A percentile compares a stretch with the other conserved stretches of the same genome.
Evolutionary conservation across 1,140 invertebrate species (phyloP).

Genomic region (Diorhabda elongata): DNA sequence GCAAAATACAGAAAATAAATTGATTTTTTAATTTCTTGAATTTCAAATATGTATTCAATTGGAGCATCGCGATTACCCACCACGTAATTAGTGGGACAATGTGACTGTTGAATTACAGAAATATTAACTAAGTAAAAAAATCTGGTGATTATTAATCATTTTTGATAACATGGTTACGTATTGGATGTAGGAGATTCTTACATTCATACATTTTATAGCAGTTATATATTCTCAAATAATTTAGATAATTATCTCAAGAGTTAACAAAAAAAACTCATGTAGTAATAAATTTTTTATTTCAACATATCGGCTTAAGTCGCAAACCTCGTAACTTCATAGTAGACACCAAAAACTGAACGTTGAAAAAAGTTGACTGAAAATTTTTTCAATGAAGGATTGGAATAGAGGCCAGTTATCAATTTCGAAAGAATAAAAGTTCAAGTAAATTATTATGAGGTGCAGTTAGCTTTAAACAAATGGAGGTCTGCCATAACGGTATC

Average conservation of each 20-base stretch:
- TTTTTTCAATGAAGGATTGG: too few species aligned
- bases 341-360: too few species aligned
- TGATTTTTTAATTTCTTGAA: background rate
- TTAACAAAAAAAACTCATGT: background rate
- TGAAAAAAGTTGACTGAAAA: too few species aligned
- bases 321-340: too few species aligned
- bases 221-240: background rate
- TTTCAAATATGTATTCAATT: background rate
- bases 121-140: background rate
- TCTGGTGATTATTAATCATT: background rate
- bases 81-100: background rate
- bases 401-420: too few species aligned
- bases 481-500: too few species aligned
- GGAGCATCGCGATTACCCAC: background rate
- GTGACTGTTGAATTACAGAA: background rate
- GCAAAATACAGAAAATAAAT: constrained; percentile 1
- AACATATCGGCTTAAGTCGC: too few species aligned
- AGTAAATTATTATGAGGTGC: too few species aligned
- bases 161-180: background rate
- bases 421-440: too few species aligned
- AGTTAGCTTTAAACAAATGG: too few species aligned
- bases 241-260: background rate
- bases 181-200: background rate
- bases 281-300: background rate
- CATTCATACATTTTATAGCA: background rate